phyloP scores from a whole-genome alignment of 2,797 vertebrate genomes.

The Alfaro cultratus region DNA sequence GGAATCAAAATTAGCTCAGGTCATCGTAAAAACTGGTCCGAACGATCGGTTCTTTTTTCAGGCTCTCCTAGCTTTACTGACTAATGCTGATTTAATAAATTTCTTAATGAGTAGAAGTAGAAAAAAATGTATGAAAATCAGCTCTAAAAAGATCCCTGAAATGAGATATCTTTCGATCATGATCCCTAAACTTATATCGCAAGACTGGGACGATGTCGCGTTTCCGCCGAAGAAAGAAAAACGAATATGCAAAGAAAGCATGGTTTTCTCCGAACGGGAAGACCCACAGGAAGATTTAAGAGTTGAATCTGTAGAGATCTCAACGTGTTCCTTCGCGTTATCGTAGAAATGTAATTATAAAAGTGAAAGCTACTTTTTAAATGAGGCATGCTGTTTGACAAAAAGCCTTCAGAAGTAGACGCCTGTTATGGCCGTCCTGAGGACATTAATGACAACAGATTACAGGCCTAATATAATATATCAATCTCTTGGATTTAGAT shows the following conservation, averaged over 20 bases:
- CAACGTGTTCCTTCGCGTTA: constrained; percentile 44
- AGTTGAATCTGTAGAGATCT: constrained; percentile 40
- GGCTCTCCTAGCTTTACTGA: constrained; percentile 53
- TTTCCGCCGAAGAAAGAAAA: constrained; percentile 17
- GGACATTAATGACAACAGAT: constrained; percentile 56
- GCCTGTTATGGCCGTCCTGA: constrained; percentile 58
- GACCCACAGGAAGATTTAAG: constrained; percentile 52
- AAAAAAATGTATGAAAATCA: constrained; percentile 16
- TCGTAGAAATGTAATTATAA: constrained; percentile 60
- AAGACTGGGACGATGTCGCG: constrained; percentile 28
- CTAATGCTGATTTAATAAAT: constrained; percentile 42
- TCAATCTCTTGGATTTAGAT: constrained; percentile 58
- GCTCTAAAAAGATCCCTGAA: constrained; percentile 28
- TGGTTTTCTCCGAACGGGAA: constrained; percentile 50
- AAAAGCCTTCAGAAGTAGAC: constrained; percentile 58
- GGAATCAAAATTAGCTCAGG: constrained; percentile 71
- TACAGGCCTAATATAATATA: constrained; percentile 38
- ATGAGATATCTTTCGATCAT: constrained; percentile 16
- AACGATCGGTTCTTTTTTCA: constrained; percentile 47
- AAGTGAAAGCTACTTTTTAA: constrained; percentile 55
- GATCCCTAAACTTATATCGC: background rate
- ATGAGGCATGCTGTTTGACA: constrained; percentile 65
- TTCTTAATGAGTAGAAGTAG: constrained; percentile 32
- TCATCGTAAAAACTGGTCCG: constrained; percentile 46
- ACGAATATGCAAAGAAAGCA: constrained; percentile 45